A percentile compares a stretch with the other conserved stretches of the same genome.
These are phyloP conservation scores for Aphodius granarius DNA, from an alignment of 2,888 invertebrate species.

Conservation along the genomic window DNA sequence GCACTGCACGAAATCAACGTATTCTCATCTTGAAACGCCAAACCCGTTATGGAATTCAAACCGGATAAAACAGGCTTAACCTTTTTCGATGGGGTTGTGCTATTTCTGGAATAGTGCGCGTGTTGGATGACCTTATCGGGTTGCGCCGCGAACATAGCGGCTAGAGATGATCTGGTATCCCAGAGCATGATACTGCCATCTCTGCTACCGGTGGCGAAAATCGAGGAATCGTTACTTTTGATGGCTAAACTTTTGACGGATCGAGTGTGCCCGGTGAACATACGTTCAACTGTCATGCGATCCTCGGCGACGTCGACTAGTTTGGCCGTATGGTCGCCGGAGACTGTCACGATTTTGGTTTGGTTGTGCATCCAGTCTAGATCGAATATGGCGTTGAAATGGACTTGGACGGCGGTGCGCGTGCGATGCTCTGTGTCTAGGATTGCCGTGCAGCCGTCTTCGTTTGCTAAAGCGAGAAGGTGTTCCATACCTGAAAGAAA, in stretches of 20 bases:
- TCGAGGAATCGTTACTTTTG: slow-evolving; percentile 67
- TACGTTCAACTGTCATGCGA: slow-evolving; percentile 54
- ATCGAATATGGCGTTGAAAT: slow-evolving; percentile 89
- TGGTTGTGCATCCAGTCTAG: slow-evolving; percentile 81
- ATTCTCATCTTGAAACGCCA: slow-evolving; percentile 79
- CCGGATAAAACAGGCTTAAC: slow-evolving; percentile 52
- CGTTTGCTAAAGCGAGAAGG: slow-evolving; percentile 80
- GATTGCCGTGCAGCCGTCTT: slow-evolving; percentile 75
- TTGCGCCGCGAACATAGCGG: slow-evolving; percentile 52
- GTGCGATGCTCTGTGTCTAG: slow-evolving; percentile 52
- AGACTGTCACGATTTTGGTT: slow-evolving; percentile 80
- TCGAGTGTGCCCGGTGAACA: slow-evolving; percentile 76
- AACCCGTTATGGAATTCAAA: slow-evolving; percentile 77
- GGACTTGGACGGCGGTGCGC: slow-evolving; percentile 62
- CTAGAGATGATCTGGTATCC: slow-evolving; percentile 69
- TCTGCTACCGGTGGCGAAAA: slow-evolving; percentile 86
- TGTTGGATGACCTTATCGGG: slow-evolving; percentile 74
- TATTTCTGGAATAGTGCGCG: slow-evolving; percentile 62
- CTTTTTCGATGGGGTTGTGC: slow-evolving; percentile 59
- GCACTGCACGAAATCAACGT: slow-evolving; percentile 84
- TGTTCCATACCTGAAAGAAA: slow-evolving; percentile 61
- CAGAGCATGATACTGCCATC: slow-evolving; percentile 87
- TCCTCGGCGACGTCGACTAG: slow-evolving; percentile 71
- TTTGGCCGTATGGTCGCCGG: slow-evolving; percentile 80
- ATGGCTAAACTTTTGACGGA: slow-evolving; percentile 84